Percentiles rank a stretch among this genome's conserved stretches.
Conservation (phyloP, 2,888 invertebrate species). For the Dynastes tityus region DNA sequence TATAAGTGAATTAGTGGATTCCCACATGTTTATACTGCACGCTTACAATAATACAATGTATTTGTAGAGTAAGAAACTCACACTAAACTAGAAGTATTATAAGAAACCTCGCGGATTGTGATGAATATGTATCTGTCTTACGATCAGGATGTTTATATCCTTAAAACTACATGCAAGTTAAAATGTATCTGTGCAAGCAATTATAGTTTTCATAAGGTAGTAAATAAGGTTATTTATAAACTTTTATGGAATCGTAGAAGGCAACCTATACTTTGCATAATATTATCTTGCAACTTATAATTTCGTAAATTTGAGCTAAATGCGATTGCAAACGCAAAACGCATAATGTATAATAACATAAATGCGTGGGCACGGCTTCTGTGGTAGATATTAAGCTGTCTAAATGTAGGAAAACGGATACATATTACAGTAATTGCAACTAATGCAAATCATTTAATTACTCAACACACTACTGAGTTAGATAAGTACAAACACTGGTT, state of each 20-base stretch:
- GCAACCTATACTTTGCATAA: slow-evolving; percentile 8
- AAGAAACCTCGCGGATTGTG: not conserved
- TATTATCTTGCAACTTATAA: slow-evolving; percentile 4
- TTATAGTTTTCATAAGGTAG: slow-evolving; percentile 1
- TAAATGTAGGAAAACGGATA: too few relatives aligned
- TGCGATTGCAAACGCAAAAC: not conserved
- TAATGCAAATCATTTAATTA: too few relatives aligned
- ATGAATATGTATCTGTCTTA: slow-evolving; percentile 8
- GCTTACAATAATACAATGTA: not conserved
- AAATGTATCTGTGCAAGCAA: not conserved
- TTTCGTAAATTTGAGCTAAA: not conserved
- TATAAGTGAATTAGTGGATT: not conserved
- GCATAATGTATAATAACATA: too few relatives aligned
- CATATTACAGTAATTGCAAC: too few relatives aligned
- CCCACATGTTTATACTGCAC: not conserved
- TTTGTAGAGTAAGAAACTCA: slow-evolving; percentile 1
- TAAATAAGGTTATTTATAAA: slow-evolving; percentile 4
- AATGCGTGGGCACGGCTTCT: too few relatives aligned
- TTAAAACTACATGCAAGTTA: not conserved
- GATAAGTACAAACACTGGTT: too few relatives aligned
- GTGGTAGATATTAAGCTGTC: not conserved
- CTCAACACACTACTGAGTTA: too few relatives aligned
- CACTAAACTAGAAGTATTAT: not conserved
- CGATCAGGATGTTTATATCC: not conserved
- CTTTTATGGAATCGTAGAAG: not conserved